phyloP scores from a whole-genome alignment of 2,113 vertebrate genomes.

The Larimichthys crocea region DNA sequence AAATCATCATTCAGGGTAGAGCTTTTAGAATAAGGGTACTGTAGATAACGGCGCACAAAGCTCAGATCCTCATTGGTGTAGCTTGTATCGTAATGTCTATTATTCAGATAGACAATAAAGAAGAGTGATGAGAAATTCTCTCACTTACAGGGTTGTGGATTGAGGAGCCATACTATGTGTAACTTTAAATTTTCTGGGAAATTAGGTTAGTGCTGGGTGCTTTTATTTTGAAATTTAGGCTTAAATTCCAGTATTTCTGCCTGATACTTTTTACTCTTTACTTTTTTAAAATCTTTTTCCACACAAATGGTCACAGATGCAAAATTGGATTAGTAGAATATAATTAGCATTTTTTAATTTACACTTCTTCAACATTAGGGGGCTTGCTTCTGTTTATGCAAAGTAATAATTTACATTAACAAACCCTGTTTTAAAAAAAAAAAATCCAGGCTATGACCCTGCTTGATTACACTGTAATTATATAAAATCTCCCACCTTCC shows the following conservation, averaged over 20 bases:
- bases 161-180: not conserved
- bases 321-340: not conserved
- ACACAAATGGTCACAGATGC: not conserved
- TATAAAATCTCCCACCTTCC: not conserved
- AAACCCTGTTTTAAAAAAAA: not conserved
- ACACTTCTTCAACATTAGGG: not conserved
- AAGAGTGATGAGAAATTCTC: not conserved
- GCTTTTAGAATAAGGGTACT: not conserved
- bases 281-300: not conserved
- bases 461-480: not conserved
- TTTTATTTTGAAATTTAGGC: slow-evolving; percentile 1
- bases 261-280: too few relatives aligned
- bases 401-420: not conserved
- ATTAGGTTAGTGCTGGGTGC: not conserved
- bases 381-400: too few relatives aligned
- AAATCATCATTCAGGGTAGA: not conserved
- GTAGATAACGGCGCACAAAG: not conserved
- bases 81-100: not conserved
- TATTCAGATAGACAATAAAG: not conserved
- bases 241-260: not conserved
- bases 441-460: not conserved
- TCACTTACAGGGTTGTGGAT: too few relatives aligned
- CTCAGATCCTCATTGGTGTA: not conserved
- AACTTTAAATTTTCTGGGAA: too few relatives aligned
- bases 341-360: not conserved